Evolutionary conservation across 2,888 invertebrate genomes (phyloP).

Genomic region (Isotomurus palustris): DNA sequence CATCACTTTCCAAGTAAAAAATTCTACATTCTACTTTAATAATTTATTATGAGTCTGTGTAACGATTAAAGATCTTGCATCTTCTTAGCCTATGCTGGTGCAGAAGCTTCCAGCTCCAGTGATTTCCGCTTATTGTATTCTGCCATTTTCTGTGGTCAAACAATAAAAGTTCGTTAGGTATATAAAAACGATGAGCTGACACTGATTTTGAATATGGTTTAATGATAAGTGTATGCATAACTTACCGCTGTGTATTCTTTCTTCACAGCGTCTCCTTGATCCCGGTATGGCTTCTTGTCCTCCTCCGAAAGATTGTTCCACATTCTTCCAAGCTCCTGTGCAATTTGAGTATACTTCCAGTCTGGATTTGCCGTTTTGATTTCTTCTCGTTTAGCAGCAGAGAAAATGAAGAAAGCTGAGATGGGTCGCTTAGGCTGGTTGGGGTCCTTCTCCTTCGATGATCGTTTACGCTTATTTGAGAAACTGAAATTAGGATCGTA

Average conservation of each 20-base stretch:
- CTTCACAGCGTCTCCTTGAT: background rate
- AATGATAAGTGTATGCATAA: too few relatives aligned
- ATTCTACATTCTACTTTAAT: too few relatives aligned
- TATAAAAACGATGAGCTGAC: too few relatives aligned
- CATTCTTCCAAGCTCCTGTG: background rate
- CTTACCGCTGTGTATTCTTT: background rate
- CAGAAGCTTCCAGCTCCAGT: too few relatives aligned
- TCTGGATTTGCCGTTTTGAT: background rate
- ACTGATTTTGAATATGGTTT: too few relatives aligned
- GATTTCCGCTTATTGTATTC: too few relatives aligned
- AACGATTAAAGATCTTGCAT: too few relatives aligned
- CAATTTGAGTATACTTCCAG: background rate
- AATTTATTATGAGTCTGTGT: too few relatives aligned
- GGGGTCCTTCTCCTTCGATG: background rate
- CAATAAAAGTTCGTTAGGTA: too few relatives aligned
- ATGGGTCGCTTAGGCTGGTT: background rate
- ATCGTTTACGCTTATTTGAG: background rate
- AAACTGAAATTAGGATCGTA: background rate
- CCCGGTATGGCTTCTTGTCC: background rate
- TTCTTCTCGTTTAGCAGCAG: background rate
- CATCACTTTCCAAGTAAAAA: too few relatives aligned
- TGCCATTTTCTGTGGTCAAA: too few relatives aligned
- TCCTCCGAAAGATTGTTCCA: background rate
- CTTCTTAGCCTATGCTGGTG: too few relatives aligned
- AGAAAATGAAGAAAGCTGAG: background rate